phyloP scores from a whole-genome alignment of 2,113 vertebrate species.

The Verasper variegatus region DNA sequence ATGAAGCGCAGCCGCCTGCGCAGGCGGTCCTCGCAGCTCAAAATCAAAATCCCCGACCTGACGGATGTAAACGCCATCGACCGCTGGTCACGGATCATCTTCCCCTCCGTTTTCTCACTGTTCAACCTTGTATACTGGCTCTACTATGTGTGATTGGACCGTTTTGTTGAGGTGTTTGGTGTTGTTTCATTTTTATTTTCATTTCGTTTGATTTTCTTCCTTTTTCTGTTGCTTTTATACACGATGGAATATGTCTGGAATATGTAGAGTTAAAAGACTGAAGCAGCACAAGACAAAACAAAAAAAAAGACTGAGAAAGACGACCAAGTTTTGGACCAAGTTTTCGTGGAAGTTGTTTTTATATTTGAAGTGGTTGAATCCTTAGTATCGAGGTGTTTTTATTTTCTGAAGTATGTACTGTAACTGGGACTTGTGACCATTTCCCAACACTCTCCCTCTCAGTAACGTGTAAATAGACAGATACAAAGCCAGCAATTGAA shows the following conservation, averaged over 20 bases:
- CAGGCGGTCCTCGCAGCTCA: constrained; percentile 92
- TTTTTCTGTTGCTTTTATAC: constrained; percentile 69
- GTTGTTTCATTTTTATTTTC: constrained; percentile 40
- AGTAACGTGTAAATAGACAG: constrained; percentile 68
- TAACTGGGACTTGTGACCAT: constrained; percentile 71
- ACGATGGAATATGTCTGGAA: constrained; percentile 51
- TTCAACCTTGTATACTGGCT: constrained; percentile 98
- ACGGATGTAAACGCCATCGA: constrained; percentile 97
- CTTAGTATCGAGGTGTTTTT: constrained; percentile 57
- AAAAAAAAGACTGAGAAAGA: constrained; percentile 52
- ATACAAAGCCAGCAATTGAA: constrained; percentile 76
- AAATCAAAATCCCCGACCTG: constrained; percentile 96
- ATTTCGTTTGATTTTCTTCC: constrained; percentile 40
- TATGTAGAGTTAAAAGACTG: constrained; percentile 58
- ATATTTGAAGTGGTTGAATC: constrained; percentile 71
- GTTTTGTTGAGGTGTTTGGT: constrained; percentile 44
- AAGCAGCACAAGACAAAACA: constrained; percentile 31
- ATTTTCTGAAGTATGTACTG: constrained; percentile 74
- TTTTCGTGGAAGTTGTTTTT: constrained; percentile 65
- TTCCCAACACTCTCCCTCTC: constrained; percentile 62
- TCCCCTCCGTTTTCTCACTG: constrained; percentile 94
- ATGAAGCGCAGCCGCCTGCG: constrained; percentile 90
- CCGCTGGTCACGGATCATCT: constrained; percentile 96
- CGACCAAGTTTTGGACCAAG: constrained; percentile 60
- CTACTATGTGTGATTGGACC: constrained; percentile 91